phyloP scores from a whole-genome alignment of 2,113 vertebrate species.

The Boleophthalmus pectinirostris region DNA sequence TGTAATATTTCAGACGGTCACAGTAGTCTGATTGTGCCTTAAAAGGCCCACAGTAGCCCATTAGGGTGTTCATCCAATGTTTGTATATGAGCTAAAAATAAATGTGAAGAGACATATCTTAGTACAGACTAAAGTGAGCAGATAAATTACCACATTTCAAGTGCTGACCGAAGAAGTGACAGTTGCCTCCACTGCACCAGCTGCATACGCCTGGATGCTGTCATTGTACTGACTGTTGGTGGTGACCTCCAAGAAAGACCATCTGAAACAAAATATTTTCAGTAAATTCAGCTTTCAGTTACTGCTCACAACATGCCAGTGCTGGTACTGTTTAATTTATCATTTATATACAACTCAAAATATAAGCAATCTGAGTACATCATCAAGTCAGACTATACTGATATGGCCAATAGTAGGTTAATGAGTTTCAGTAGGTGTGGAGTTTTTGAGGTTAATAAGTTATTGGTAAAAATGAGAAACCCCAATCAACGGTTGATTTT shows the following conservation, averaged over 20 bases:
- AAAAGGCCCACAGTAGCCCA: slow-evolving; percentile 89
- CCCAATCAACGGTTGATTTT: no score
- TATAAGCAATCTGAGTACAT: not conserved
- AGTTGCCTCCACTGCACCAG: slow-evolving; percentile 86
- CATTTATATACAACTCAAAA: no score
- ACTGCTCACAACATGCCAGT: no score
- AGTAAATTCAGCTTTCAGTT: not conserved
- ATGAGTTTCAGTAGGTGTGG: no score
- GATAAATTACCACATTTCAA: not conserved
- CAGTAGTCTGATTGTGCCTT: slow-evolving; percentile 82
- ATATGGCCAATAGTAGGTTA: not conserved
- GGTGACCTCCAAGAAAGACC: slow-evolving; percentile 87
- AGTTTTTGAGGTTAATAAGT: no score
- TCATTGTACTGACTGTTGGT: slow-evolving; percentile 83
- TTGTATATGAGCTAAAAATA: slow-evolving; percentile 87
- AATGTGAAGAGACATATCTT: not conserved
- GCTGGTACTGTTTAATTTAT: no score
- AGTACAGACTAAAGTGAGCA: not conserved
- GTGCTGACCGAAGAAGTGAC: slow-evolving; percentile 82
- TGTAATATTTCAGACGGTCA: slow-evolving; percentile 83
- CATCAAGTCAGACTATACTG: not conserved
- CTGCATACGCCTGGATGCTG: slow-evolving; percentile 90
- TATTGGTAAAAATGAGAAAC: no score
- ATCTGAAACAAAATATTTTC: slow-evolving; percentile 71
- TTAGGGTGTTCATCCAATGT: slow-evolving; percentile 96